Evolutionary conservation across 2,888 invertebrate genomes (phyloP).

Genomic region (Calliphora vomitoria): DNA sequence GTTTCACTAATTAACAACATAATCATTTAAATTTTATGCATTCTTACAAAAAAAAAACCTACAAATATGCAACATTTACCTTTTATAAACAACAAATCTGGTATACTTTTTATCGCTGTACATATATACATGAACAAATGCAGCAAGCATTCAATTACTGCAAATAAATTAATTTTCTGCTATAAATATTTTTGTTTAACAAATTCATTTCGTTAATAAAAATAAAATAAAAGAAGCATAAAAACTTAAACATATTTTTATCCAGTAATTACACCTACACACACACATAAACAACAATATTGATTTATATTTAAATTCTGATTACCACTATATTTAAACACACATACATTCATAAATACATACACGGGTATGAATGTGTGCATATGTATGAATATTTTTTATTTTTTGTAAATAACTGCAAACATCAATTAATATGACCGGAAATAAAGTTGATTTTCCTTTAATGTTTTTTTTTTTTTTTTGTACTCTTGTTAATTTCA

Average conservation of each 20-base stretch:
- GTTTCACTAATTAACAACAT: background rate
- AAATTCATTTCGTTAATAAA: constrained; percentile 20
- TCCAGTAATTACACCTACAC: constrained; percentile 20
- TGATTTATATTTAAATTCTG: constrained; percentile 61
- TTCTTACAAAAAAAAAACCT: background rate
- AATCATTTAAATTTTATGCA: background rate
- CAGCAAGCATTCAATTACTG: constrained; percentile 35
- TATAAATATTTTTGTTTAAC: constrained; percentile 15
- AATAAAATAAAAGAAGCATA: constrained; percentile 19
- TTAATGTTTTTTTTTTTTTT: constrained; percentile 23
- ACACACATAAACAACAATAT: background rate
- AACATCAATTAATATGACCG: constrained; percentile 67
- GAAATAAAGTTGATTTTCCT: constrained; percentile 67
- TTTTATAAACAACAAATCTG: constrained; percentile 17
- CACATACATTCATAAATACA: constrained; percentile 4
- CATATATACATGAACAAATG: too few relatives aligned
- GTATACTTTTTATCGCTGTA: background rate
- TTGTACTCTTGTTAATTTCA: background rate
- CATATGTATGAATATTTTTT: background rate
- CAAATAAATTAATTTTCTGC: constrained; percentile 38
- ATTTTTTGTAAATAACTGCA: constrained; percentile 64
- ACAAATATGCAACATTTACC: constrained; percentile 12
- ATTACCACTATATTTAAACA: constrained; percentile 46
- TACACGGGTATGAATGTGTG: too few relatives aligned
- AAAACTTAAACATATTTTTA: constrained; percentile 9